Base-by-base conservation (phyloP, 2,888 invertebrate genomes). In the Drosophila subquinaria region DNA sequence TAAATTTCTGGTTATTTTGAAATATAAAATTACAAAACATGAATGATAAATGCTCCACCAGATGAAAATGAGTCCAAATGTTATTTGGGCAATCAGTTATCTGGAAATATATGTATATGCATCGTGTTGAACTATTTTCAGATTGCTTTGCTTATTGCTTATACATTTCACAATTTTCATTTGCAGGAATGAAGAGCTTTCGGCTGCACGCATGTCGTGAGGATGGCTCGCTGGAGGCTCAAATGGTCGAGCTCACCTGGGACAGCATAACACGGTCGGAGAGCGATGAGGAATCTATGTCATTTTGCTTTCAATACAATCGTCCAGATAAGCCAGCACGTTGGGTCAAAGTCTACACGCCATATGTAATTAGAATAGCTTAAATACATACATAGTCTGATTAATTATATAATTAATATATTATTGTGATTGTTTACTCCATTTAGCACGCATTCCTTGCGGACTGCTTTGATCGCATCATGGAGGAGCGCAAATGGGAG, bases 401-500 rank as follows among this genome's bases (percentile, higher is more conserved):
- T 17, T 17, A 17, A 17, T 17, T 17, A 17, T 17, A 17, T 17
- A 17, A 17, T 17, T 17, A 17, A 17, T 17, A n/a, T 17, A 17
- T 17, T 17, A 17, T 17, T 17, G 17, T 17, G 17, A 17, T 17
- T 17, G 17, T 17, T 17, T 17, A 17, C 17, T 17, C 17, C 17
- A 17, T n/a, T 23, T 66, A 93, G 92, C 92, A 92, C 76, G 90
- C 92, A 78, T 93, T 92, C 87, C 85, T 93, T 73, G 92, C 93
- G 63, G 98, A 98, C 93, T 98, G 99, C 93, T 98, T 99, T 94
- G 98, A 98, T 93, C 95, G 97, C 94, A 97, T 98, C 94, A 96
- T 97, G 92, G 98, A 98, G 92, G 98, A 99, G 93, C 95, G 95
- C 81, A 96, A 96, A 93, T 97, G 97, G 97, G 95, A 95, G 66